Evolutionary conservation across 2,888 invertebrate genomes (phyloP), one percentile per base, ranked within the genome.

Genomic region (Polyommatus iphigenia): DNA sequence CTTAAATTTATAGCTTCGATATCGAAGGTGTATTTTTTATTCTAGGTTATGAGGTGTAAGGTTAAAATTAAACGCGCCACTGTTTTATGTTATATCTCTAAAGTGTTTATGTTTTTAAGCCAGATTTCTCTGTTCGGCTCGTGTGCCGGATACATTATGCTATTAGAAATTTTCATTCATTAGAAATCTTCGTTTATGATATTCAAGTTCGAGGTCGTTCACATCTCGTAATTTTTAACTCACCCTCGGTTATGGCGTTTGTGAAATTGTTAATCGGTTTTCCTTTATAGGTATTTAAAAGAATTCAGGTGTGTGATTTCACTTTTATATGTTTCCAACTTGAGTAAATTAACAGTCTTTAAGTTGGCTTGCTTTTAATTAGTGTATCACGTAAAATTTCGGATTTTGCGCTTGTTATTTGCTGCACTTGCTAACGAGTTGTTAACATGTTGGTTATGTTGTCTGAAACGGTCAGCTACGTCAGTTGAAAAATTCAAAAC

Each of bases 151-250:
- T 88, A 88, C 85, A 85, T 85, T 84, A 86, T 90, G 86, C 88
- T 87, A 85, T 87, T 88, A 86, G 86, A 87, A 89, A 88, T 88
- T 67, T 90, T 89, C 88, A 89, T 90, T 89, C 87, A 86, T 86
- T 85, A 85, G 85, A 85, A 81, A 86, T 83, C 84, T 77, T 78
- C 71, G 83, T 84, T 85, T 20, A 59, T 67, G 86, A 85, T 87
- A 86, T 86, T 89, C 93, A 92, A 92, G 92, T 92, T 92, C 92
- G 91, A 90, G 93, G 93, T 92, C 88, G 86, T 90, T 89, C 81
- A 83, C 82, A 32, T 67, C 67, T 79, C 78, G 77, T 41, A 20
- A 41, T 72, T 24, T 41, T 72, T 72, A 41, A 41, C 6, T 72
- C 20, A 20, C 15, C n/a, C 24, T 62, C 32, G 29, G 29, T 67